Evolutionary conservation across 2,888 invertebrate genomes (phyloP).

Genomic region (Drosophila subquinaria): DNA sequence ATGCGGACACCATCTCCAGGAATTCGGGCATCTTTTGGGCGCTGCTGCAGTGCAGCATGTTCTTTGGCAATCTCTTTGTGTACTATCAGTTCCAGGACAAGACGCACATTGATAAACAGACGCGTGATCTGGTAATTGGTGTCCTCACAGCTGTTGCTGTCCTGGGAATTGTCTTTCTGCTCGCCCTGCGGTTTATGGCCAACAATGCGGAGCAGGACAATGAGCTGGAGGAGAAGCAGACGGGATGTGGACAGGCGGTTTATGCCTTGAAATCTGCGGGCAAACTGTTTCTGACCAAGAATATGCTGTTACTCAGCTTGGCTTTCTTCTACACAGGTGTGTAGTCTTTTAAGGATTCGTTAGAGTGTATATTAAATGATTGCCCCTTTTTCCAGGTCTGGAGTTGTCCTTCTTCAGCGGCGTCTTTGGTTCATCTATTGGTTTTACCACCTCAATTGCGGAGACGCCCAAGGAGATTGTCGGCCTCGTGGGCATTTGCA

Average conservation of each 20-base stretch:
- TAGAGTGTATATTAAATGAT: slow-evolving; percentile 34
- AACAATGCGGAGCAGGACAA: slow-evolving; percentile 82
- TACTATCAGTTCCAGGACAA: slow-evolving; percentile 95
- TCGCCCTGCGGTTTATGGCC: slow-evolving; percentile 88
- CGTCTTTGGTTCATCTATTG: slow-evolving; percentile 96
- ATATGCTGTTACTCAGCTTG: slow-evolving; percentile 94
- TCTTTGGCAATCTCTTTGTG: slow-evolving; percentile 98
- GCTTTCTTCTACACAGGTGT: slow-evolving; percentile 96
- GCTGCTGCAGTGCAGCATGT: slow-evolving; percentile 96
- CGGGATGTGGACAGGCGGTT: slow-evolving; percentile 83
- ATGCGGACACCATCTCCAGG: slow-evolving; percentile 93
- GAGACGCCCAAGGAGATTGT: slow-evolving; percentile 93
- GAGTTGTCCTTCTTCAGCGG: slow-evolving; percentile 98
- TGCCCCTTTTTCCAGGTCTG: slow-evolving; percentile 88
- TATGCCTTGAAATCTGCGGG: slow-evolving; percentile 92
- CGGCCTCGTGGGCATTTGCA: slow-evolving; percentile 96
- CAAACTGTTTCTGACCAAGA: slow-evolving; percentile 91
- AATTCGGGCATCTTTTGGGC: slow-evolving; percentile 99
- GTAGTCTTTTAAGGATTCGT: slow-evolving; percentile 17
- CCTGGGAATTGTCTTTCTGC: slow-evolving; percentile 90
- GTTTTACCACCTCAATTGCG: slow-evolving; percentile 92
- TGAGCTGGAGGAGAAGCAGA: slow-evolving; percentile 87
- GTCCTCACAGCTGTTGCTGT: slow-evolving; percentile 91
- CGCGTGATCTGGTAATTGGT: slow-evolving; percentile 92
- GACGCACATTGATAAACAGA: slow-evolving; percentile 89